A percentile compares a stretch with the other conserved stretches of the same genome.
Evolutionary conservation across 1,140 invertebrate genomes (phyloP).

Genomic region (Paraescarpia echinospica): DNA sequence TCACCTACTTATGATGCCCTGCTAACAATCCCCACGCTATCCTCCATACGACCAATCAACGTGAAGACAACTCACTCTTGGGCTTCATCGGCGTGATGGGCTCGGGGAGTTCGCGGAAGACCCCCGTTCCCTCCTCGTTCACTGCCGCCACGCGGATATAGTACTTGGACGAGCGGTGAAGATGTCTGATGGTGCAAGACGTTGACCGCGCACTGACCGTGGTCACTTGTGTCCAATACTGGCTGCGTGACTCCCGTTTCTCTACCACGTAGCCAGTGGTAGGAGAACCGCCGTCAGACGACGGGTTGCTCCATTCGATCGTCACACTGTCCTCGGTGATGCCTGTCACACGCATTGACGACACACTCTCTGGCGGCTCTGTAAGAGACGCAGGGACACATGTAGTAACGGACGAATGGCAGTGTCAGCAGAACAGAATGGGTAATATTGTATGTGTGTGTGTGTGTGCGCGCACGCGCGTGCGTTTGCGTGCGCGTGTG

Average conservation of each 20-base stretch:
- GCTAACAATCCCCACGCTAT: no score
- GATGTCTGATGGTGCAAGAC: neutral
- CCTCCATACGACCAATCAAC: no score
- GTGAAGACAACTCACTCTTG: conserved; percentile 21
- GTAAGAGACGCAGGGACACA: no score
- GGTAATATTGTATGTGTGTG: neutral
- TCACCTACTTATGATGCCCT: no score
- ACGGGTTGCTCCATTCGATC: conserved; percentile 85
- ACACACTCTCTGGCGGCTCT: conserved; percentile 25
- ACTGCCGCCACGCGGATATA: conserved; percentile 75
- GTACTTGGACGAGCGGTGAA: conserved; percentile 34
- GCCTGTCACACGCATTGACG: conserved; percentile 34
- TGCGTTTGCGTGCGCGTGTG: no score
- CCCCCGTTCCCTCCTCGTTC: conserved; percentile 83
- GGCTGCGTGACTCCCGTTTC: conserved; percentile 62
- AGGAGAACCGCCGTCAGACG: conserved; percentile 94
- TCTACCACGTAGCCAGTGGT: conserved; percentile 90
- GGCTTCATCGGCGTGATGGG: conserved; percentile 24
- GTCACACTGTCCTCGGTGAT: conserved; percentile 47
- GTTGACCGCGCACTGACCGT: conserved; percentile 3
- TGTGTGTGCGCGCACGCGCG: no score
- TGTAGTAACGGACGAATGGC: no score
- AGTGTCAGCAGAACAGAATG: neutral
- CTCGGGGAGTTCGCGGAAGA: conserved; percentile 53
- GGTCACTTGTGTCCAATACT: conserved; percentile 23